Evolutionary conservation across 2,888 invertebrate genomes (phyloP).

Genomic region (Mongoloraphidia duomilia): DNA sequence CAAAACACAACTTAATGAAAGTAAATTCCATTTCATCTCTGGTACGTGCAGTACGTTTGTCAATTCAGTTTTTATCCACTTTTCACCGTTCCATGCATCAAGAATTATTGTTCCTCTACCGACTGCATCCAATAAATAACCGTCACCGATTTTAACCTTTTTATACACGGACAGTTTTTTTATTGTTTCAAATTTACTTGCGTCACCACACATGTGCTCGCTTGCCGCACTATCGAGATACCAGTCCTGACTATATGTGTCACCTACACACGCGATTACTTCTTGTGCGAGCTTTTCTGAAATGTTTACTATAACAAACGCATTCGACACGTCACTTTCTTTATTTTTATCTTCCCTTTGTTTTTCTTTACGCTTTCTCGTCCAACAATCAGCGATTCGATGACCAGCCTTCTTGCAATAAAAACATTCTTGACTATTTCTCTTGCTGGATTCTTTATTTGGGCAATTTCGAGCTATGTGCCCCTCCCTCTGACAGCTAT

Average conservation of each 20-base stretch:
- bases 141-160: conserved; percentile 9
- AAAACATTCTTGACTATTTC: conserved; percentile 7
- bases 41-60: conserved; percentile 14
- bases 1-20: too few species aligned
- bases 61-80: conserved; percentile 5
- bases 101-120: not conserved
- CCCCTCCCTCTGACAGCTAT: conserved; percentile 5
- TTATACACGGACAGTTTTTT: conserved; percentile 1
- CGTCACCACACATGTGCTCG: conserved; percentile 12
- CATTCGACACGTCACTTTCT: too few species aligned
- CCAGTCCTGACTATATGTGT: too few species aligned
- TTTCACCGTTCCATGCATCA: not conserved
- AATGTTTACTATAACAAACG: too few species aligned
- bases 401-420: conserved; percentile 11
- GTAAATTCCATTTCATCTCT: conserved; percentile 13
- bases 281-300: too few species aligned
- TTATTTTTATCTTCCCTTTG: too few species aligned
- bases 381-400: too few species aligned
- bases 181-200: conserved; percentile 6
- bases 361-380: too few species aligned
- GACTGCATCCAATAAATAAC: not conserved
- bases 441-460: too few species aligned
- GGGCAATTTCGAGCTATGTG: conserved; percentile 6
- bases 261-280: too few species aligned
- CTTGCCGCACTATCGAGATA: too few species aligned